phyloP scores from a whole-genome alignment of 2,797 vertebrate species.

The Poecilia gillii region DNA sequence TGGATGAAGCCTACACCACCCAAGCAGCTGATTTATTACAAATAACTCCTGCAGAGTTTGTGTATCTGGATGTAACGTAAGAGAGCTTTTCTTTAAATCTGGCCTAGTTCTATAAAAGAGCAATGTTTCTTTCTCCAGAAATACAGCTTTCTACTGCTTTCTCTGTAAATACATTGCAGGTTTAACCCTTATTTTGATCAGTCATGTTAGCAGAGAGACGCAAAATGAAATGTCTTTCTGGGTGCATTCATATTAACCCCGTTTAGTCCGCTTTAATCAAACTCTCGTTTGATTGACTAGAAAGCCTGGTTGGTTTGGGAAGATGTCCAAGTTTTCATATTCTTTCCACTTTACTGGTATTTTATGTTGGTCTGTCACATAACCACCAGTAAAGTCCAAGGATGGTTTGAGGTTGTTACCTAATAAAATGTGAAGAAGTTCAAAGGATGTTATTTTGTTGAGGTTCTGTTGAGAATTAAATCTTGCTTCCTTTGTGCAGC shows the following conservation, averaged over 20 bases:
- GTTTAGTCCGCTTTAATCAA: not conserved
- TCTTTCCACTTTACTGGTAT: not conserved
- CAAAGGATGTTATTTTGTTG: not conserved
- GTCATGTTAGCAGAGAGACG: conserved; percentile 31
- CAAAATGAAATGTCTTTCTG: conserved; percentile 36
- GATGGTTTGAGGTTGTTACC: not conserved
- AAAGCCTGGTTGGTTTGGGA: too few species aligned
- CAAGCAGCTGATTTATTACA: conserved; percentile 36
- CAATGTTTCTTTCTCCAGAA: conserved; percentile 50
- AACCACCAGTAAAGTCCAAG: not conserved
- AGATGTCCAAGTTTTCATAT: not conserved
- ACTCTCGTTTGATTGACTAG: not conserved
- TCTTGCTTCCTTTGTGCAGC: conserved; percentile 27
- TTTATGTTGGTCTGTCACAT: not conserved
- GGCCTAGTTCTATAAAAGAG: conserved; percentile 44
- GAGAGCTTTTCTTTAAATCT: conserved; percentile 29
- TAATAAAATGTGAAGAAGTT: not conserved
- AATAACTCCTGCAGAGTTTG: conserved; percentile 22
- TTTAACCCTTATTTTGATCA: conserved; percentile 46
- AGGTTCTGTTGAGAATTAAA: conserved; percentile 27
- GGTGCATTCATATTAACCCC: too few species aligned
- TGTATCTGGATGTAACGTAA: conserved; percentile 43
- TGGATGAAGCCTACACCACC: conserved; percentile 44
- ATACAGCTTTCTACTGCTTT: conserved; percentile 17
- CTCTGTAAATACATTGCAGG: conserved; percentile 18